phyloP scores from a whole-genome alignment of 2,888 invertebrate species.

The Meloe dianella region DNA sequence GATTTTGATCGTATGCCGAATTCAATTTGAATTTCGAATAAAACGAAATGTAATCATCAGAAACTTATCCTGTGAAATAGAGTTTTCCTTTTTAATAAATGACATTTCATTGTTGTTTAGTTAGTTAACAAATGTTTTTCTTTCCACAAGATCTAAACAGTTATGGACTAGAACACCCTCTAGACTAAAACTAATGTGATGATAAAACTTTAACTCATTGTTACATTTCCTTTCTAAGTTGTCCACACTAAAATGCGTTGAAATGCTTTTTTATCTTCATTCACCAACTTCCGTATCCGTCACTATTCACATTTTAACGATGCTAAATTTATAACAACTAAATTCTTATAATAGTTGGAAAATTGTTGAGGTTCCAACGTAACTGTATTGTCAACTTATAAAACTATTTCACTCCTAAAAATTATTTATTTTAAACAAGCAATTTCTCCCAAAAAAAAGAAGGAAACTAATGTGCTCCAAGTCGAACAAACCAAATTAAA shows the following conservation, averaged over 20 bases:
- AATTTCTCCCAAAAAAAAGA: too few species aligned
- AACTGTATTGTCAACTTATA: too few species aligned
- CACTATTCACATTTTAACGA: constrained; percentile 34
- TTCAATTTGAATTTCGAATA: background rate
- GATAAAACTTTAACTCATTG: constrained; percentile 45
- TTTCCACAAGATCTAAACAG: constrained; percentile 16
- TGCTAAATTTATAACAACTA: constrained; percentile 30
- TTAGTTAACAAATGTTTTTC: constrained; percentile 15
- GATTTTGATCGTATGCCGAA: background rate
- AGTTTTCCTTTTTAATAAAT: background rate
- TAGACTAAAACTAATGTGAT: constrained; percentile 44
- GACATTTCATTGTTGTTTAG: background rate
- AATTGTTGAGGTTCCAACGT: background rate
- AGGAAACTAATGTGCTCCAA: background rate
- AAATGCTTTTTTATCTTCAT: constrained; percentile 38
- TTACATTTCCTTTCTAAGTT: constrained; percentile 37
- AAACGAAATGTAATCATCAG: background rate
- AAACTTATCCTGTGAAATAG: background rate
- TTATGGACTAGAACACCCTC: constrained; percentile 32
- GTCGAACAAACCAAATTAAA: background rate
- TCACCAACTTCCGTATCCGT: constrained; percentile 37
- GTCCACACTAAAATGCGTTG: constrained; percentile 26
- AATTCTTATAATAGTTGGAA: background rate
- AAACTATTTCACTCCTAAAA: too few species aligned
- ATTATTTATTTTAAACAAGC: too few species aligned